Percentiles rank a stretch among this genome's conserved stretches.
Evolutionary conservation across 1,140 invertebrate genomes (phyloP).

Genomic region (Atta colombica): DNA sequence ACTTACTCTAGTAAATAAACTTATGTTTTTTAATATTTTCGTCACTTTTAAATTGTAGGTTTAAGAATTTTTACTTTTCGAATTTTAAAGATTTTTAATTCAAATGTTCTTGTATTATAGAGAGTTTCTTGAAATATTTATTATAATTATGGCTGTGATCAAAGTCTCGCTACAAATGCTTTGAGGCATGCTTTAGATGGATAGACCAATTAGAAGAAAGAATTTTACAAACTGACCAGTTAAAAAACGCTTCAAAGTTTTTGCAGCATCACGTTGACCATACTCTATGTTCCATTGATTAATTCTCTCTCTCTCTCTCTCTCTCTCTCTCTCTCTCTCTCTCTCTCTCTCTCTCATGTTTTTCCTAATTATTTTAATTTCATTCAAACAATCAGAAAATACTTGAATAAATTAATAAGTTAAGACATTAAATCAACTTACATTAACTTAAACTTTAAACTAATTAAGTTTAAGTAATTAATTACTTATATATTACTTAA

Average conservation of each 20-base stretch:
- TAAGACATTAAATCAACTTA: too few species aligned
- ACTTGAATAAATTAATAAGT: too few species aligned
- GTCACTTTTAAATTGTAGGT: not conserved
- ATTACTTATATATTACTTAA: not conserved
- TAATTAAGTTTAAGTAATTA: not conserved
- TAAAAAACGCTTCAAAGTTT: too few species aligned
- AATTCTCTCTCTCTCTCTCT: not conserved
- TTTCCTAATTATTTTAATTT: not conserved
- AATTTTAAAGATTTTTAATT: constrained; percentile 9
- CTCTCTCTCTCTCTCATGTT: not conserved
- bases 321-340: too few species aligned
- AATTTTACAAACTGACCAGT: too few species aligned
- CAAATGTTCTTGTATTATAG: not conserved
- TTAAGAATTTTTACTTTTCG: not conserved
- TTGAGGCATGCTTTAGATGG: too few species aligned
- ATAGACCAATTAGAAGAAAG: too few species aligned
- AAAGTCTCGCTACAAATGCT: too few species aligned
- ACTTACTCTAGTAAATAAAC: constrained; percentile 3
- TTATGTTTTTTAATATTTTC: not conserved
- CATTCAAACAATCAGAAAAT: not conserved
- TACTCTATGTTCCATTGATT: not conserved
- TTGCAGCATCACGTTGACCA: too few species aligned
- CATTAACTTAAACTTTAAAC: too few species aligned
- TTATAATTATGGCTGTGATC: not conserved
- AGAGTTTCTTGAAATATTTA: not conserved